Evolutionary conservation across 2,797 vertebrate species (phyloP).

Genomic region (Stomatorhinus walkeri): DNA sequence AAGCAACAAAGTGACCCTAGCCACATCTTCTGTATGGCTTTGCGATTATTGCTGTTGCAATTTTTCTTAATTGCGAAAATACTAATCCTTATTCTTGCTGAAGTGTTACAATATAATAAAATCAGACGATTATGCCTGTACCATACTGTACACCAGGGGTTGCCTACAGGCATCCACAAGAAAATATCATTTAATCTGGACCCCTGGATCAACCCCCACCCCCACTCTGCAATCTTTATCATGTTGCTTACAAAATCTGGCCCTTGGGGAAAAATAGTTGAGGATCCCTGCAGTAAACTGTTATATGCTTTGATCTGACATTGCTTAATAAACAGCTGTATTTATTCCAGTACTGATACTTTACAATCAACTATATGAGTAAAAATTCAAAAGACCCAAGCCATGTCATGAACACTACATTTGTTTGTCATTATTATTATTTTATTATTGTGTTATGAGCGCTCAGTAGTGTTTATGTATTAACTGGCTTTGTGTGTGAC

Average conservation of each 20-base stretch:
- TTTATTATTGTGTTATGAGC: not conserved
- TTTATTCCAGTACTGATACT: not conserved
- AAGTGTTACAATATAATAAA: not conserved
- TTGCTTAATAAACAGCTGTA: not conserved
- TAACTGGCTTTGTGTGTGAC: not conserved
- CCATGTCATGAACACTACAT: not conserved
- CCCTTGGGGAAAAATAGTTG: not conserved
- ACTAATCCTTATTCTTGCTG: not conserved
- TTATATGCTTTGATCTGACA: not conserved
- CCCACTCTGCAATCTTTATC: not conserved
- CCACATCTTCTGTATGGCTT: not conserved
- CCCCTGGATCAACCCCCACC: not conserved
- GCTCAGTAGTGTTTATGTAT: not conserved
- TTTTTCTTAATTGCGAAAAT: not conserved
- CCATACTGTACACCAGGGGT: not conserved
- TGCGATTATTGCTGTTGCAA: not conserved
- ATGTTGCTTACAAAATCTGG: not conserved
- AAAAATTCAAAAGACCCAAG: not conserved
- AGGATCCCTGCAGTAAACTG: not conserved
- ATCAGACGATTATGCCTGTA: not conserved
- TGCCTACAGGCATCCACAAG: not conserved
- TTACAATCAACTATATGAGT: not conserved
- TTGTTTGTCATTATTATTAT: not conserved
- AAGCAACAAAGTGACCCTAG: not conserved
- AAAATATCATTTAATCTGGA: not conserved